Evolutionary conservation across 2,888 invertebrate genomes (phyloP), one percentile per base, ranked within the genome.

Genomic region (Drosophila stalkeri): DNA sequence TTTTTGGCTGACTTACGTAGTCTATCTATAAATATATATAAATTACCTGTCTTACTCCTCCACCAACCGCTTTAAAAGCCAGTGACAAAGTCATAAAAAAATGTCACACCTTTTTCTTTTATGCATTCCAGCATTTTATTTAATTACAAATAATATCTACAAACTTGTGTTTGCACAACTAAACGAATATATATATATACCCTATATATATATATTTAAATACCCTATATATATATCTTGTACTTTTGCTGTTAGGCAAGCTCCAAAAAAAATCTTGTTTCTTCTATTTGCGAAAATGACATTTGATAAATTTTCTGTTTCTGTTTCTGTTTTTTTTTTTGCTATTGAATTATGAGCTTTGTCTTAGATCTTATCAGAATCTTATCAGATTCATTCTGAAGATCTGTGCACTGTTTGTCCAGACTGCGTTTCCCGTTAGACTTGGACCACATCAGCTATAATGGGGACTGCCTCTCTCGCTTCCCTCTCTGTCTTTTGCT

Each of bases 11-110:
- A 60, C 35, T 20, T 46, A 57, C 35, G 47, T 70, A 46, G 18
- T 55, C 47, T n/a, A 55, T 76, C 56, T 64, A 70, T 27, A 47
- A 23, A 47, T 47, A 47, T 47, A 27, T 82, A 82, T 81, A 80
- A 81, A 86, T 82, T 79, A 84, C 20, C 43, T 14, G 9, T 37
- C 18, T 46, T 4, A 3, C 27, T 39, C 49, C 43, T 9, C 39
- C 47, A 31, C 46, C 27, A n/a, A 3, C 2, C 16, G 1, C 16
- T 6, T 2, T 57, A 55, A 66, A 64, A 54, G 59, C 75, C 89
- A 88, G 85, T 86, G 91, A 90, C 91, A 92, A 77, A 88, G 85
- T 80, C 86, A 89, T 91, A 91, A 90, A 91, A 83, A 78, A 80
- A 81, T 81, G 86, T 91, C 90, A 89, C 91, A 91, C 91, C 91